Conservation (phyloP, 1,140 invertebrate genomes). For the Scaptomyza pallida region DNA sequence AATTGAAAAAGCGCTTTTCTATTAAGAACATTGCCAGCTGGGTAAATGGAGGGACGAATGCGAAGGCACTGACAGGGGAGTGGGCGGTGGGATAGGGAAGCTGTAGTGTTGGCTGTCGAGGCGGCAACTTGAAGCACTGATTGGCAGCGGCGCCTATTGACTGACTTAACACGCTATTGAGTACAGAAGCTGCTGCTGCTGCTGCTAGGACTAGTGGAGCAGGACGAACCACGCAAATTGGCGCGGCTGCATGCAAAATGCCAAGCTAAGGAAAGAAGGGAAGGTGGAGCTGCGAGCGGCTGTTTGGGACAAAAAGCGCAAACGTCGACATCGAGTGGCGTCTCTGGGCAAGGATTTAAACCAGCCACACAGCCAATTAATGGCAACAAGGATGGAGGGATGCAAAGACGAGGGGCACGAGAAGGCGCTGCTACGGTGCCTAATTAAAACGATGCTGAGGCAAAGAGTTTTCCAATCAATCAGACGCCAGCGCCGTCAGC, state of each 20-base stretch:
- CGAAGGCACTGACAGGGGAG: too few species aligned
- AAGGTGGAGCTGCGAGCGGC: neutral
- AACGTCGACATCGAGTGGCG: conserved; percentile 30
- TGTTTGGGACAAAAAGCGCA: conserved; percentile 44
- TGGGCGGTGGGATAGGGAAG: neutral
- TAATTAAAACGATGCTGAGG: conserved; percentile 67
- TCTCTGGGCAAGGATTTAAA: conserved; percentile 50
- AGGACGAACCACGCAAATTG: conserved; percentile 60
- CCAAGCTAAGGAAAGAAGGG: neutral
- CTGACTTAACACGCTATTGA: conserved; percentile 82
- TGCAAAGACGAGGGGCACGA: neutral
- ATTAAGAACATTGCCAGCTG: conserved; percentile 65
- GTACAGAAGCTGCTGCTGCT: conserved; percentile 42
- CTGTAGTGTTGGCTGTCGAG: conserved; percentile 20
- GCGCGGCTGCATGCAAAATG: conserved; percentile 48
- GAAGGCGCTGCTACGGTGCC: conserved; percentile 38
- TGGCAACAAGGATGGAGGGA: conserved; percentile 39
- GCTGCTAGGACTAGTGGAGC: conserved; percentile 18
- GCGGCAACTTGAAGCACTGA: conserved; percentile 71
- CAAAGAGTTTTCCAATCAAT: conserved; percentile 74
- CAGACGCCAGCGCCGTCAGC: conserved; percentile 52
- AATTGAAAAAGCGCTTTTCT: conserved; percentile 82
- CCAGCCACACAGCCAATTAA: conserved; percentile 68
- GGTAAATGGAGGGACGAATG: neutral
- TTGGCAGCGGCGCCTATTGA: conserved; percentile 80